phyloP scores from a whole-genome alignment of 2,113 vertebrate genomes.

The Hyperoodon ampullatus region DNA sequence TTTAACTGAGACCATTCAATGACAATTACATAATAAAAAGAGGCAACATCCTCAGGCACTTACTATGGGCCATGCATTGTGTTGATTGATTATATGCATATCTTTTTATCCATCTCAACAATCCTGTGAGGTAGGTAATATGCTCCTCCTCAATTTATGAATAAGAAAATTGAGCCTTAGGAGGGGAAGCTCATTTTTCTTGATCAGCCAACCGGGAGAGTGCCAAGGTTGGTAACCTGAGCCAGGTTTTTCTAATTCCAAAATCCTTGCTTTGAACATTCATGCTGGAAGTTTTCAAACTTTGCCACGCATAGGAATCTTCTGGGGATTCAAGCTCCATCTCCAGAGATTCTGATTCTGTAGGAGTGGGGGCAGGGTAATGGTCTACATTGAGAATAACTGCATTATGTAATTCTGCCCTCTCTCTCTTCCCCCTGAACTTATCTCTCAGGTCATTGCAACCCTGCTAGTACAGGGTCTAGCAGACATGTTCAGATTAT shows the following conservation, averaged over 20 bases:
- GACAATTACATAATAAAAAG: neutral
- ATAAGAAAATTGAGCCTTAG: neutral
- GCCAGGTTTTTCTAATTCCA: constrained; percentile 10
- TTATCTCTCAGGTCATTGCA: neutral
- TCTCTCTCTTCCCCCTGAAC: constrained; percentile 51
- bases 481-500: neutral
- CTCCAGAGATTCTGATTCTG: neutral
- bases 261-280: neutral
- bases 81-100: neutral
- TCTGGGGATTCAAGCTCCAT: neutral
- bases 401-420: constrained; percentile 42
- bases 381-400: constrained; percentile 48
- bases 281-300: neutral
- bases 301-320: neutral
- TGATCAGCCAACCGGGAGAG: neutral
- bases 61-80: neutral
- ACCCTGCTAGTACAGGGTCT: neutral
- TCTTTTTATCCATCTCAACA: neutral
- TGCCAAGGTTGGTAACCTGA: neutral
- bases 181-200: neutral
- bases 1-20: neutral
- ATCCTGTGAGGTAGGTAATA: accelerated
- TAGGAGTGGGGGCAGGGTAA: neutral
- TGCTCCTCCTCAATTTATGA: neutral
- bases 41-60: neutral